Evolutionary conservation across 2,888 invertebrate genomes (phyloP), one percentile per base, ranked within the genome.

Genomic region (Dryococelus australis): DNA sequence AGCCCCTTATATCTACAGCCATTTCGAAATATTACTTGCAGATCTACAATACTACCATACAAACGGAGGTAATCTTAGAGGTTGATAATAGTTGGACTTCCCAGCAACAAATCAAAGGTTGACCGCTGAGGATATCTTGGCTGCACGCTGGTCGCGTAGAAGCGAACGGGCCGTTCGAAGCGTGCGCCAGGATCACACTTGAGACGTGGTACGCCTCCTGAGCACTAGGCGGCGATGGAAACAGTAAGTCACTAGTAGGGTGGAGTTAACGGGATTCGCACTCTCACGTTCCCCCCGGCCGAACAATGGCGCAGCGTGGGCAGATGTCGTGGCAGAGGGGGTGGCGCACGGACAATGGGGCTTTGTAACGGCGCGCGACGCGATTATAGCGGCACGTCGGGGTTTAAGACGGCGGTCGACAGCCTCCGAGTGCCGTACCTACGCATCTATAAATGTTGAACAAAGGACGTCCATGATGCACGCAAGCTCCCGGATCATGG

Each of bases 191-290:
- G 10, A 65, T 16, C 65, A 9, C 65, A 10, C 65, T 65, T 8
- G 47, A 47, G 47, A 47, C 47, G 47, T 47, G 47, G 47, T 47
- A 47, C 47, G 47, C n/a, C 65, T 65, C 65, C 24, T 16, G 65
- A n/a, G n/a, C 65, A 65, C 65, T 24, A n/a, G 8, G 65, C 65
- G 20, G 24, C 65, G 65, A 24, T 20, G 65, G 24, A 65, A 20
- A 65, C 65, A 65, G 65, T n/a, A 65, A 65, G 65, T 65, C 65
- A 65, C 65, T 3, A 20, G 65, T 65, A 20, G 20, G 24, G 1
- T n/a, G 65, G 65, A 65, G 65, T 65, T 47, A 65, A 65, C 65
- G 65, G 65, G 65, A 65, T 65, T n/a, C 24, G 65, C 65, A n/a
- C 65, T n/a, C 24, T 65, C 47, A 47, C 47, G 47, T 47, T 47